Percentiles rank a stretch among this genome's conserved stretches.
These are phyloP conservation scores for Congeria kusceri DNA, from an alignment of 2,888 invertebrate genomes.

Conservation along the genomic window DNA sequence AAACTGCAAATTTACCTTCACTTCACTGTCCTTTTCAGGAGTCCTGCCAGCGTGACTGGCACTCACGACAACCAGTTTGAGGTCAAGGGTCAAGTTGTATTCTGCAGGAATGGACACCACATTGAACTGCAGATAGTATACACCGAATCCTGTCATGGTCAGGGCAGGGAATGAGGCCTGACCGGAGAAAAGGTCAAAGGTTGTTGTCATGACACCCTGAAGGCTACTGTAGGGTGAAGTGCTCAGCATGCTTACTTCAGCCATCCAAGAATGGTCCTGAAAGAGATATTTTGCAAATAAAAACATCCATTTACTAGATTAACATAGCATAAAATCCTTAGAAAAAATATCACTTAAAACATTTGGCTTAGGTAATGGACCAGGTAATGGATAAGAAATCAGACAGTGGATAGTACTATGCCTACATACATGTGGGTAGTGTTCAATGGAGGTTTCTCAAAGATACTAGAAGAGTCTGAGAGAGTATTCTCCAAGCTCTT, in stretches of 20 bases:
- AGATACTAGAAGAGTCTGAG: no score
- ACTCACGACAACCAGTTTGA: slow-evolving; percentile 50
- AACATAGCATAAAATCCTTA: no score
- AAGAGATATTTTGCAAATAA: slow-evolving; percentile 3
- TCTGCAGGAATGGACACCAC: slow-evolving; percentile 64
- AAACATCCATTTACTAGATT: no score
- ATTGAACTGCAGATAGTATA: slow-evolving; percentile 63
- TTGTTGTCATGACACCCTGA: slow-evolving; percentile 38
- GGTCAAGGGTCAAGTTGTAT: slow-evolving; percentile 45
- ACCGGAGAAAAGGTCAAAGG: slow-evolving; percentile 64
- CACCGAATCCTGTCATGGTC: slow-evolving; percentile 64
- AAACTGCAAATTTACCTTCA: slow-evolving; percentile 38
- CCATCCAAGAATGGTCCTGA: slow-evolving; percentile 71
- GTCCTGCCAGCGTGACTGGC: slow-evolving; percentile 52
- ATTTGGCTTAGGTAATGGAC: no score
- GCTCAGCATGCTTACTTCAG: slow-evolving; percentile 49
- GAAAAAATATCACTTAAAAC: no score
- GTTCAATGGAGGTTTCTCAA: no score
- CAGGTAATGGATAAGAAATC: no score
- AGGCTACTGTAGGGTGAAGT: slow-evolving; percentile 56
- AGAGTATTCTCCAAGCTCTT: no score
- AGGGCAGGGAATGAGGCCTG: slow-evolving; percentile 66
- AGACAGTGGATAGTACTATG: no score
- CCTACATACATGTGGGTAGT: no score
- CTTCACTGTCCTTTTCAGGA: slow-evolving; percentile 55